Conservation (phyloP, 1,140 invertebrate species). For the Leucophenga varia region DNA sequence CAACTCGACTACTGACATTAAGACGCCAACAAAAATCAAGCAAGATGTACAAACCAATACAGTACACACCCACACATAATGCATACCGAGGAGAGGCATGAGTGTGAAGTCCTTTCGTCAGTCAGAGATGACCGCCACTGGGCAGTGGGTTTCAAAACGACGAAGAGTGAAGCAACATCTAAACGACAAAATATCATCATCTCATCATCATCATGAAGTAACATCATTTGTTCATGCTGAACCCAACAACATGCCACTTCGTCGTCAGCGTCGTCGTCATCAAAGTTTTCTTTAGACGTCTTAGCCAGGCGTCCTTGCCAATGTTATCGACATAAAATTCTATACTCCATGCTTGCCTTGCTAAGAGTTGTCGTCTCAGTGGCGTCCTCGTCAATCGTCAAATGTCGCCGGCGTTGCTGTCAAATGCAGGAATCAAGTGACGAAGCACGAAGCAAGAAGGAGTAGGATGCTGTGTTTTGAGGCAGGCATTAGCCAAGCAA, state of each 20-base stretch:
- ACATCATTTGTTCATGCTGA: slow-evolving; percentile 3
- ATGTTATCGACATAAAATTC: too few species aligned
- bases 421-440: slow-evolving; percentile 42
- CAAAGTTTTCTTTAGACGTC: too few species aligned
- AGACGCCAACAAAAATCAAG: slow-evolving; percentile 39
- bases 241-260: slow-evolving; percentile 27
- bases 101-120: too few species aligned
- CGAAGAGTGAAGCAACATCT: slow-evolving; percentile 17
- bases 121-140: too few species aligned
- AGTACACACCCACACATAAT: slow-evolving; percentile 3
- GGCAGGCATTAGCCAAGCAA: slow-evolving; percentile 47
- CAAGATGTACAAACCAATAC: slow-evolving; percentile 39
- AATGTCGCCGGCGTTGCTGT: slow-evolving; percentile 50
- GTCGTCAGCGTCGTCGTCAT: slow-evolving; percentile 19
- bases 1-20: slow-evolving; percentile 47
- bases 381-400: slow-evolving; percentile 55
- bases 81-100: too few species aligned
- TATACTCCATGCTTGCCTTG: too few species aligned
- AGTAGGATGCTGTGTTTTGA: slow-evolving; percentile 30
- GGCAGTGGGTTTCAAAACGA: slow-evolving; percentile 8
- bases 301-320: too few species aligned
- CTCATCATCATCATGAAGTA: not conserved
- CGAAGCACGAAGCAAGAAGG: slow-evolving; percentile 13
- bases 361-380: not conserved
- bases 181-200: slow-evolving; percentile 19